Evolutionary conservation across 2,797 vertebrate genomes (phyloP).

Genomic region (Pangasius krempfi): DNA sequence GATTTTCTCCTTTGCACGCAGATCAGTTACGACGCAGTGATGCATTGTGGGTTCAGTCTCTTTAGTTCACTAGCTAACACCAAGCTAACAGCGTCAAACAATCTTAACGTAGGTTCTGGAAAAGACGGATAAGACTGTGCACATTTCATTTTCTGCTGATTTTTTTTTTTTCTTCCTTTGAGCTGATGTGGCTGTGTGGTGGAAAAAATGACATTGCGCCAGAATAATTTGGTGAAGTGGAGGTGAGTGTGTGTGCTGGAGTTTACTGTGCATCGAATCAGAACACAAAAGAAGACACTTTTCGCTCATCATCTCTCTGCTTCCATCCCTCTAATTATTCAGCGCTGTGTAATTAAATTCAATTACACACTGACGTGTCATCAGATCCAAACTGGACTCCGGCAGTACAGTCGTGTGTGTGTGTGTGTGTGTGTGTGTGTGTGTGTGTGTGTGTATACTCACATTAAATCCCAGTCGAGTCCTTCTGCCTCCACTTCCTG

Average conservation of each 20-base stretch:
- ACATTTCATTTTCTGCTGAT: background rate
- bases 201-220: background rate
- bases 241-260: background rate
- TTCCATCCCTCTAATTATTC: conserved; percentile 2
- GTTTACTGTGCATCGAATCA: conserved; percentile 1
- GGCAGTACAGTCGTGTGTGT: background rate
- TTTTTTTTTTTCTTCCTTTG: background rate
- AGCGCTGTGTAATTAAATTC: background rate
- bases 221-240: background rate
- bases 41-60: too few relatives aligned
- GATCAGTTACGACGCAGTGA: too few relatives aligned
- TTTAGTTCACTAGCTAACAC: too few relatives aligned
- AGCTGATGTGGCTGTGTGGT: background rate
- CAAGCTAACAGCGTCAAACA: background rate
- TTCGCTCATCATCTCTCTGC: background rate
- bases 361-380: background rate
- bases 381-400: background rate
- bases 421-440: background rate
- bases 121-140: background rate
- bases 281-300: background rate
- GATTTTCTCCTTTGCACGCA: too few relatives aligned
- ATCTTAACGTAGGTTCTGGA: background rate
- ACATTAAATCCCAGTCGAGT: conserved; percentile 89
- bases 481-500: conserved; percentile 71
- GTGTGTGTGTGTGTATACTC: conserved; percentile 58